Evolutionary conservation across 2,888 invertebrate genomes (phyloP), one percentile per base, ranked within the genome.

Genomic region (Trypoxylon attenuatum): DNA sequence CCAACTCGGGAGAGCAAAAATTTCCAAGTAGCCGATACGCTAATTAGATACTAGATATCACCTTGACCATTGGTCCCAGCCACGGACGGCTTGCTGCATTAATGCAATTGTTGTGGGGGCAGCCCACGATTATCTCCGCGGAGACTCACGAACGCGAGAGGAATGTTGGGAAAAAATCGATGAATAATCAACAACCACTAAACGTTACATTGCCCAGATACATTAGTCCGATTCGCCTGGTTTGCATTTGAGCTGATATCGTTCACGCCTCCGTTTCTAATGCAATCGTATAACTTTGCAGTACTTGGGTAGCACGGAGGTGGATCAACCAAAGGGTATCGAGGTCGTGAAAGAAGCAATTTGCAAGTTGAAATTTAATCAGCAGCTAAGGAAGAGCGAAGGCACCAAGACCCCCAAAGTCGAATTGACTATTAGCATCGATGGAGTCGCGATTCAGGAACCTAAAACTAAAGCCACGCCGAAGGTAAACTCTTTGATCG

Each of bases 331-430:
- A 19, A 98, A 99, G 89, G 99, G 99, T 73, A 98, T 97, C 77
- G 97, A 98, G 87, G 96, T 98, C 42, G 97, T 99, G 5, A 97
- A 97, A 88, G 98, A 98, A 85, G 98, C 98, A 53, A 98, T 99
- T 82, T 92, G 97, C 81, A 97, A 98, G 85, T 90, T 99, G 76
- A 96, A 97, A 88, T 97, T 98, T 87, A 94, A 94, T 69, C 96
- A 97, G 83, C 97, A 97, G 84, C 89, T 97, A 80, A 94, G 94
- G 85, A 96, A 97, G 84, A 94, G 95, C 56, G 95, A 96, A 82
- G 97, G 96, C 41, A 94, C 94, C 78, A 98, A 98, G 88, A 92
- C 94, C 86, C 92, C 94, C 82, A 95, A 95, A 87, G 94, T 96
- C 13, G 98, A 98, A 87, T 92, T 99, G 73, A 97, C 97, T n/a